Evolutionary conservation across 1,140 invertebrate species (phyloP).

Genomic region (Hypsibius dujardini): DNA sequence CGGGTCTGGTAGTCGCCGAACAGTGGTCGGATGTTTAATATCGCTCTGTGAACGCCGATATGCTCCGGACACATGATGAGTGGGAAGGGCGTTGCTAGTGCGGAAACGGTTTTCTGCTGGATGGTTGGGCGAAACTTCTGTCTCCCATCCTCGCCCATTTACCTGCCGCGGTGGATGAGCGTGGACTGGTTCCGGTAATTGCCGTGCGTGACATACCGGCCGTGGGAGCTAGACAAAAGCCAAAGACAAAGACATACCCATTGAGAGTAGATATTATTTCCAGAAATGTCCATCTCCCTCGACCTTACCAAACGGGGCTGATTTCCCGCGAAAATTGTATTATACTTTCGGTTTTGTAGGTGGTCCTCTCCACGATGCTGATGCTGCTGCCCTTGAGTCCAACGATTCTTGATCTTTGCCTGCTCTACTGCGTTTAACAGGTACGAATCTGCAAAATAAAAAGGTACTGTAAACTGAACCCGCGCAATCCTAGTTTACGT

Average conservation of each 20-base stretch:
- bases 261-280: too few relatives aligned
- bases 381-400: background rate
- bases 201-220: background rate
- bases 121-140: background rate
- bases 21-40: background rate
- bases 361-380: too few relatives aligned
- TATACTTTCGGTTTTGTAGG: background rate
- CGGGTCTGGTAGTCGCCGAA: background rate
- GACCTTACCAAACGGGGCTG: background rate
- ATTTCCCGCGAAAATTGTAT: background rate
- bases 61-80: background rate
- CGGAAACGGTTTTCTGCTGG: background rate
- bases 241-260: too few relatives aligned
- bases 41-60: background rate
- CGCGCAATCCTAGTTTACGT: too few relatives aligned
- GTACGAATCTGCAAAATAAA: background rate
- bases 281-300: too few relatives aligned
- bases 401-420: background rate
- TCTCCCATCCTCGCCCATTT: background rate
- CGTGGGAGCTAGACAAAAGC: background rate
- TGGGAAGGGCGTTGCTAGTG: background rate
- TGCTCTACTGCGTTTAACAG: conserved; percentile 5
- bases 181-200: background rate
- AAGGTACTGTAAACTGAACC: background rate
- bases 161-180: background rate